These are phyloP conservation scores for Lerema accius DNA, from an alignment of 1,140 invertebrate species.

Conservation along the genomic window DNA sequence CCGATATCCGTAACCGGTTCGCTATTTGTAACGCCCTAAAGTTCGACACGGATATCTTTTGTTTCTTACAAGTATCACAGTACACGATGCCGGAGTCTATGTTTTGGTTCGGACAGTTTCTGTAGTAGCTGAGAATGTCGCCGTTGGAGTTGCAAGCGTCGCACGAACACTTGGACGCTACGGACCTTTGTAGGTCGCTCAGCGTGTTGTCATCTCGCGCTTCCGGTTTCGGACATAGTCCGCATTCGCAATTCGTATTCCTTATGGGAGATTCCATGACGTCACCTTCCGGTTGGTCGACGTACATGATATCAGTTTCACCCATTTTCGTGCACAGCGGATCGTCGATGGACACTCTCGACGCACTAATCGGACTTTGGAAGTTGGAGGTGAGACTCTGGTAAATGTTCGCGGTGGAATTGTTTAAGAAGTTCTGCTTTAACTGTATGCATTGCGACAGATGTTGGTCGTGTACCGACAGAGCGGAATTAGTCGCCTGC, in stretches of 20 bases:
- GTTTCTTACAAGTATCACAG: constrained; percentile 77
- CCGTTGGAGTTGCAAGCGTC: constrained; percentile 74
- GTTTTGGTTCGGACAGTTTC: constrained; percentile 69
- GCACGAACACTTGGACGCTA: constrained; percentile 69
- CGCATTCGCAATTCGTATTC: constrained; percentile 74
- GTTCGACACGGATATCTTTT: constrained; percentile 80
- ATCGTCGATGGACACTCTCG: constrained; percentile 69
- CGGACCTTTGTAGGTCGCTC: constrained; percentile 77
- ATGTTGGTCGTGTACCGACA: constrained; percentile 83
- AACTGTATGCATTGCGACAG: constrained; percentile 80
- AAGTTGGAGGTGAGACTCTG: constrained; percentile 66
- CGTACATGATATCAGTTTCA: constrained; percentile 71
- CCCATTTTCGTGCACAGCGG: constrained; percentile 65
- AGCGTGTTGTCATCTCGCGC: constrained; percentile 62
- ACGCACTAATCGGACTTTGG: constrained; percentile 63
- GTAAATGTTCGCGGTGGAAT: constrained; percentile 69
- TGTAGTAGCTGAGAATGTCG: constrained; percentile 68
- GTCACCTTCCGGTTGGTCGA: constrained; percentile 69
- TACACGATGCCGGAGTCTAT: constrained; percentile 74
- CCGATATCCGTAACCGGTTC: constrained; percentile 69
- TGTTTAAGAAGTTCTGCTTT: constrained; percentile 79
- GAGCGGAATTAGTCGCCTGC: constrained; percentile 76
- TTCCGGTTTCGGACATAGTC: constrained; percentile 69
- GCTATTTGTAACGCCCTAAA: constrained; percentile 79
- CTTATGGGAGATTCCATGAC: constrained; percentile 54